Conservation (phyloP, 2,888 invertebrate genomes). For the Ophion obscuratus region DNA sequence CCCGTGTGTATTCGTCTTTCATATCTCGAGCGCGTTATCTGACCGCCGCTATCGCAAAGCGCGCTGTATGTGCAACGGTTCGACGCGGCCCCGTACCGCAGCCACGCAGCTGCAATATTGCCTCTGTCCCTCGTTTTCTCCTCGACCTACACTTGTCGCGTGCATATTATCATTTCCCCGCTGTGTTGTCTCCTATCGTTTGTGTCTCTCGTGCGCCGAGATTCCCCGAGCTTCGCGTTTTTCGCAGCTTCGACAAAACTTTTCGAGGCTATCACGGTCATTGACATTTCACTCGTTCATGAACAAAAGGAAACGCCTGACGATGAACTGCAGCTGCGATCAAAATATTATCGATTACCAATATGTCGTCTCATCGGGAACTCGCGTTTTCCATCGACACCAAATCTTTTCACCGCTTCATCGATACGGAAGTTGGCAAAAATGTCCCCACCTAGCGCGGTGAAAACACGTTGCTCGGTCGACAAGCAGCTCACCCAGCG, state of each 20-base stretch:
- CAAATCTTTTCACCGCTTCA: too few species aligned
- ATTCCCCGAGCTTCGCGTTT: not conserved
- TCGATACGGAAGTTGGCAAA: not conserved
- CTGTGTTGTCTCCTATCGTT: constrained; percentile 25
- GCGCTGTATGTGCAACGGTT: constrained; percentile 61
- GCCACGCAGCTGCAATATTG: constrained; percentile 22
- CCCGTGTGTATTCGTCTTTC: constrained; percentile 58
- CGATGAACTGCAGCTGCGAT: not conserved
- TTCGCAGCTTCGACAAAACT: not conserved
- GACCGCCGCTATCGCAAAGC: constrained; percentile 65
- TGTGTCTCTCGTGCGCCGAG: not conserved
- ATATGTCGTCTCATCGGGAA: not conserved
- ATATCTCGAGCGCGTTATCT: constrained; percentile 64
- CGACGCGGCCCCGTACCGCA: constrained; percentile 45
- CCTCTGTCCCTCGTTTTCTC: constrained; percentile 11
- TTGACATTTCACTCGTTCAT: not conserved
- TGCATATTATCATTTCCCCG: constrained; percentile 45
- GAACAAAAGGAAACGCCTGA: not conserved
- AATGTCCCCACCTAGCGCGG: not conserved
- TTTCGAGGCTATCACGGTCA: not conserved
- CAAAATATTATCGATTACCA: too few species aligned
- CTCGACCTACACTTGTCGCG: constrained; percentile 60
- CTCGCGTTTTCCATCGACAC: too few species aligned
- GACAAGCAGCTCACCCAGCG: not conserved
- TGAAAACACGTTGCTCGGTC: not conserved